Evolutionary conservation across 2,888 invertebrate genomes (phyloP), one percentile per base, ranked within the genome.

Genomic region (Cryptus armator): DNA sequence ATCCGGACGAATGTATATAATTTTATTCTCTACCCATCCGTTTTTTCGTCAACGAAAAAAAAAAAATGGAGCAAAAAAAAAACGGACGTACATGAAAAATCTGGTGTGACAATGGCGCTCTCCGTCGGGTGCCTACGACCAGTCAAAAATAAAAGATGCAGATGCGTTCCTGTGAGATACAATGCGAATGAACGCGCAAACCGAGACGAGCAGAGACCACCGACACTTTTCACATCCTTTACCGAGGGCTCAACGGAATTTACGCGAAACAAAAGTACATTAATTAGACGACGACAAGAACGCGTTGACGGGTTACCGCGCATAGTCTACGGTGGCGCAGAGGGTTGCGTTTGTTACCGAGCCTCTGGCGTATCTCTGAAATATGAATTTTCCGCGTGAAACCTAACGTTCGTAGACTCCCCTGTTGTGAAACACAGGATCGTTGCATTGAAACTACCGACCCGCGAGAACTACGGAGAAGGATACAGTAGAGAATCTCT

Each of bases 201-300:
- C 51, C 37, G 37, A 46, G 64, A 12, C 10, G 14, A 68, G 12
- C 46, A 75, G 37, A 46, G 75, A 59, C 19, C 59, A 37, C 44
- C 24, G 43, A 29, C 59, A 46, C 44, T 56, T 56, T 66, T 32
- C 48, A 62, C 46, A 16, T 71, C 70, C 71, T 68, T 84, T 75
- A 62, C 53, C 80, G n/a, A 56, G 19, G 70, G 62, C 48, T 75
- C 67, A 68, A 59, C 59, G 81, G 81, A 37, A 75, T 81, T 62
- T 75, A 67, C 37, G 74, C 16, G 59, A 81, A 76, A 84, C 75
- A 71, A 75, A 71, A 75, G 70, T 80, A 46, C 79, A 79, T 79
- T 83, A 79, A 83, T 83, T 83, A 79, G 70, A 64, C 46, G 70
- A 71, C 37, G 75, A 24, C 53, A 64, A 29, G 44, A 71, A 83